Conservation (phyloP, 2,113 vertebrate species). For the Anas platyrhynchos region DNA sequence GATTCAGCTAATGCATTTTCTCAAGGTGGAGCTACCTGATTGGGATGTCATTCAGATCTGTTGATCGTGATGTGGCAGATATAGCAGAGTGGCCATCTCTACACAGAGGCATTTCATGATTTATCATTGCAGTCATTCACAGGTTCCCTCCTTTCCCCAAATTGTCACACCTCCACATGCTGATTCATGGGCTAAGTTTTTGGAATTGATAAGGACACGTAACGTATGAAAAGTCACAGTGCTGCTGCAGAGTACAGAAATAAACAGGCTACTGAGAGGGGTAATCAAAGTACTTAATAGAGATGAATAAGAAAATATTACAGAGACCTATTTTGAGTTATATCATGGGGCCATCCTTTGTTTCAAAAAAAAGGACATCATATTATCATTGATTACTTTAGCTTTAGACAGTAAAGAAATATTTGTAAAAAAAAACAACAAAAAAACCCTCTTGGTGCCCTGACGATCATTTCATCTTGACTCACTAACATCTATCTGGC, state of each 20-base stretch:
- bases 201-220: not conserved
- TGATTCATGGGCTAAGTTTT: not conserved
- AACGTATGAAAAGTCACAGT: not conserved
- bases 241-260: not conserved
- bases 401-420: not conserved
- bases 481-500: not conserved
- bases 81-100: rapidly evolving
- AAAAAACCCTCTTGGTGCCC: not conserved
- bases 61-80: not conserved
- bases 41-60: not conserved
- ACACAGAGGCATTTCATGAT: not conserved
- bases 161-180: not conserved
- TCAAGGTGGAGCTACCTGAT: not conserved
- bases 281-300: not conserved
- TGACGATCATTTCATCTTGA: not conserved
- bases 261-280: not conserved
- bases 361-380: not conserved
- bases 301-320: not conserved
- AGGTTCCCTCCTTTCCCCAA: not conserved
- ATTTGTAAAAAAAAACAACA: not conserved
- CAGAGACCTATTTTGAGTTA: not conserved
- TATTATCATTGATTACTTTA: not conserved
- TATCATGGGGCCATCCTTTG: rapidly evolving
- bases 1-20: not conserved
- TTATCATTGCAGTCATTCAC: not conserved